Evolutionary conservation across 92 coral and sea anemone species (phyloP).

Genomic region (Heteractis magnifica): DNA sequence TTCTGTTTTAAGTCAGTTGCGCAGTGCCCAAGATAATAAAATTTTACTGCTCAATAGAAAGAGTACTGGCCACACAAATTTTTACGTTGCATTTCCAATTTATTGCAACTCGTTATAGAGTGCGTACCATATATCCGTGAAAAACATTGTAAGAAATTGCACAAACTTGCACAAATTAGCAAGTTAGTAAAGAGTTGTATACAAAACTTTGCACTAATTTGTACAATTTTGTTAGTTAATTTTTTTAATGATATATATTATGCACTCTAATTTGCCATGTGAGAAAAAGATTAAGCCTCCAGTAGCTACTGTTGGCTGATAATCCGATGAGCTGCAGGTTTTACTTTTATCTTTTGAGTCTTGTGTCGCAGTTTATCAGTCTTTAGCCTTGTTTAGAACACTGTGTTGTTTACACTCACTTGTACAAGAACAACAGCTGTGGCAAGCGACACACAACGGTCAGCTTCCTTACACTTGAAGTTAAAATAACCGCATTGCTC

Average conservation of each 20-base stretch:
- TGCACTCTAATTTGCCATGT: background rate
- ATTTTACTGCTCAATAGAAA: too few relatives aligned
- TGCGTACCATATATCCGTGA: too few relatives aligned
- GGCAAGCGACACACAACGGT: background rate
- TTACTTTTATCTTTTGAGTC: background rate
- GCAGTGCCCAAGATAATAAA: too few relatives aligned
- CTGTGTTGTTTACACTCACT: background rate
- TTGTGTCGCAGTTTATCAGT: constrained; percentile 3
- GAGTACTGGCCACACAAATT: too few relatives aligned
- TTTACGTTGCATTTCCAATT: too few relatives aligned
- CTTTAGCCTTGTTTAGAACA: constrained; percentile 3
- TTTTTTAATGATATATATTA: background rate
- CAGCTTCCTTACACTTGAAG: constrained; percentile 1
- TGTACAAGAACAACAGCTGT: background rate
- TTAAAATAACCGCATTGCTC: background rate
- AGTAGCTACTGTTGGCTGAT: background rate
- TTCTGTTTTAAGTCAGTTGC: too few relatives aligned
- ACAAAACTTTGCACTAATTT: too few relatives aligned
- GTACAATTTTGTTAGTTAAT: background rate
- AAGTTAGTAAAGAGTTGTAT: too few relatives aligned
- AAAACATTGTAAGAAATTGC: too few relatives aligned
- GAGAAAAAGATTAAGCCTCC: background rate
- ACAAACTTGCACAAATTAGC: too few relatives aligned
- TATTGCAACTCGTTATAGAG: too few relatives aligned
- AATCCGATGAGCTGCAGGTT: constrained; percentile 6